Evolutionary conservation across 2,797 vertebrate genomes (phyloP), one percentile per base, ranked within the genome.

Genomic region (Crossoptilon crossoptilon): DNA sequence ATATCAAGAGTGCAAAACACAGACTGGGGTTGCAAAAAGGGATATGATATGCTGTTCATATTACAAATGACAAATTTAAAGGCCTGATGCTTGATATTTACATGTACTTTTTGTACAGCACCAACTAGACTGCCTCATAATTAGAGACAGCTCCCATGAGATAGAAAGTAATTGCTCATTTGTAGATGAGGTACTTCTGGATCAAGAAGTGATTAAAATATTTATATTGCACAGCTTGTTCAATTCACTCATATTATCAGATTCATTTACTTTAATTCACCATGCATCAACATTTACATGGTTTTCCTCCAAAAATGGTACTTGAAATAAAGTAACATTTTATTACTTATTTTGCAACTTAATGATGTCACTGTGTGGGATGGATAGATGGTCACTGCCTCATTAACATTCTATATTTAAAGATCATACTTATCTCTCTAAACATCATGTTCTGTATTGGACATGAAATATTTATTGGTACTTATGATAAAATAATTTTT

Each of bases 131-230:
- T 75, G 90, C 85, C 85, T 98, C 97, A 96, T 98, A 98, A 99
- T 98, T 97, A 97, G 87, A 97, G 94, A 92, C 53, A 80, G 49
- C 70, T 98, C 98, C 98, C 98, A 97, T 80, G 97, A 98, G 98
- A 96, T 93, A 90, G 78, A 97, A 98, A 97, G 97, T 98, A 98
- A 99, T 99, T 99, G 98, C 98, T 98, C 98, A 98, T 99, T 99
- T 98, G 98, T 98, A 98, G 97, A 98, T 98, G 97, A 98, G 97
- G 97, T 97, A 97, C 98, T 98, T 98, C 96, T 97, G 97, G 98
- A 98, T 98, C 97, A 97, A 98, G 98, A 98, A 98, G 95, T 98
- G 98, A 97, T 98, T 99, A 98, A 98, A 99, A 98, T 98, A 99
- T 99, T 99, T 98, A 98, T 97, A 98, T 97, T 97, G 95, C 97